Evolutionary conservation across 2,113 vertebrate species (phyloP), one percentile per base, ranked within the genome.

Genomic region (Leptodactylus fuscus): DNA sequence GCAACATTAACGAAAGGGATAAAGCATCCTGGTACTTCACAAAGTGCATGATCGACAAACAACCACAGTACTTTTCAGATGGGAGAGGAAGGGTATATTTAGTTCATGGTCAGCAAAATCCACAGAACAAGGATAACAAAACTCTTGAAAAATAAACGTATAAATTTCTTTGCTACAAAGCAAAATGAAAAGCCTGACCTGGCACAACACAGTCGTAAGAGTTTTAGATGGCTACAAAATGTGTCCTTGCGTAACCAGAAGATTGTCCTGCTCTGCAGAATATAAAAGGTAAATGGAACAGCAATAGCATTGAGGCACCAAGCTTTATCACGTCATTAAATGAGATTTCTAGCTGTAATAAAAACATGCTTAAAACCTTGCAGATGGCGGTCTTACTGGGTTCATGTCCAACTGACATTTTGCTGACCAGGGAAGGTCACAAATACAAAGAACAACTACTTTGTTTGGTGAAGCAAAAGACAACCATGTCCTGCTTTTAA

Each of bases 281-380:
- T 53, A 85, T 85, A 78, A 78, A 82, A 85, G 60, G 83, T 85
- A 85, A 85, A 79, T 79, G 58, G 60, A 85, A 79, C 74, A 69
- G 83, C 60, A 79, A 78, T 79, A 70, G 83, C 60, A 79, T 29
- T n/a, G 75, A 85, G 83, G 62, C 83, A 79, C 44, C 75, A 80
- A 70, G 34, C 75, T 85, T 85, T 79, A 85, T 77, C 75, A 85
- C 83, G n/a, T 85, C 75, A 85, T 79, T 85, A 85, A 85, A 85
- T 71, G 75, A 85, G 75, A 85, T 85, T 85, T 85, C 75, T 70
- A 55, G 48, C 62, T 5, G 62, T 80, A 71, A 85, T 85, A 85
- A 85, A 85, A 85, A 79, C 62, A 70, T 79, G 75, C 48, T 55
- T 85, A 79, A 79, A 85, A 58, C 48, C 48, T 80, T 79, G 75